Evolutionary conservation across 2,888 invertebrate species (phyloP), one percentile per base, ranked within the genome.

Genomic region (Augochlorella aurata): DNA sequence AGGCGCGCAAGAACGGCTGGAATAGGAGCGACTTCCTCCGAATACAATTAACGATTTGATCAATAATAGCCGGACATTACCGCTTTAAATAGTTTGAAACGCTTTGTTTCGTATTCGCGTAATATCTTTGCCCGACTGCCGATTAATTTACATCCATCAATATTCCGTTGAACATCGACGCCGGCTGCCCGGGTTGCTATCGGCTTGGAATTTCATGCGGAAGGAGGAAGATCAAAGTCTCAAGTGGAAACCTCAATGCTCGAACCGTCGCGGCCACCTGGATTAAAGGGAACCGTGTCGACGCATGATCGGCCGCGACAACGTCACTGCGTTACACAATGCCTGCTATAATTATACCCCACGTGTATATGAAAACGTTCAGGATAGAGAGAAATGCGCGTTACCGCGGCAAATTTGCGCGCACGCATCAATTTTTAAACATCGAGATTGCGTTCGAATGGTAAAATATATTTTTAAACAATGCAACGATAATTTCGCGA

Each of bases 61-160:
- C 68, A 78, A 82, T 83, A 83, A 82, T 82, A 82, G 78, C 74
- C 66, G 78, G 50, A 72, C 82, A 73, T 74, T 76, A 79, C 83
- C 77, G 71, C 71, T 82, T 82, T 78, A 79, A 83, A 78, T 83
- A 83, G 54, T 50, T 68, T 73, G 66, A 29, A 52, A 58, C 58
- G 75, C 84, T 76, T 84, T 84, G 84, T 84, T 45, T 65, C 77
- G 47, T 75, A 73, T 63, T 79, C 77, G 70, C 75, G 61, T 74
- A 77, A 77, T 84, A 77, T 74, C 79, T 74, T 80, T 72, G 77
- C 58, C 71, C 49, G 77, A 63, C 70, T 52, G 44, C 58, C 79
- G 84, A 79, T 84, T 78, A 84, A 78, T 78, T 73, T 65, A 58
- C 63, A 81, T 74, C 81, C 77, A 76, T 84, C 80, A 74, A 84